These are phyloP conservation scores for Oreortyx pictus DNA, from an alignment of 2,797 vertebrate species.

Conservation along the genomic window DNA sequence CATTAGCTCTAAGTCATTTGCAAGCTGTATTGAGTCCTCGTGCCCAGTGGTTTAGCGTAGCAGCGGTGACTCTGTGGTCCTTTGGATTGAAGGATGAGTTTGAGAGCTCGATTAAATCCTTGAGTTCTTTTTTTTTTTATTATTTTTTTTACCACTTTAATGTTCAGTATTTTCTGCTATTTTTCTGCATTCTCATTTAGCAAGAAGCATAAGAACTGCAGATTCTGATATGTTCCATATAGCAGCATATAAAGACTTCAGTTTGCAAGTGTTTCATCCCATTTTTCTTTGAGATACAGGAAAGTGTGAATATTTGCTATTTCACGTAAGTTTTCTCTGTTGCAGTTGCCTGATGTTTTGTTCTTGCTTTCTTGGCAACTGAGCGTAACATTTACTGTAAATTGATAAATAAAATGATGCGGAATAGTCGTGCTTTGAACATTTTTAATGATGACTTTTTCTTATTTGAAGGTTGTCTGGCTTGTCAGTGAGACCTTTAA, in stretches of 20 bases:
- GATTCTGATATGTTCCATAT: background rate
- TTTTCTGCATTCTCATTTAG: background rate
- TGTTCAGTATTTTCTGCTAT: background rate
- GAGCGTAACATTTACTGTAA: background rate
- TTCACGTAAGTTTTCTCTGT: background rate
- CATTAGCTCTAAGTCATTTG: fast-evolving
- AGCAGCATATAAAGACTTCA: background rate
- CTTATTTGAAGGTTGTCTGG: conserved; percentile 87
- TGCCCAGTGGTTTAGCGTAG: background rate
- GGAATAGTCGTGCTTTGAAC: background rate
- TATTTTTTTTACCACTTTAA: background rate
- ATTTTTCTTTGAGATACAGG: background rate
- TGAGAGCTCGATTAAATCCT: background rate
- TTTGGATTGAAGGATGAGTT: background rate
- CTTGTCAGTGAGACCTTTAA: conserved; percentile 97
- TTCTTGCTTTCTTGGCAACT: background rate
- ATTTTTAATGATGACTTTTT: background rate
- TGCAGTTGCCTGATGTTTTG: background rate
- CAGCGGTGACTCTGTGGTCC: background rate
- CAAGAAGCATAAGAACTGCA: background rate
- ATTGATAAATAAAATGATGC: background rate
- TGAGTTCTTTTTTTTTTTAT: no score
- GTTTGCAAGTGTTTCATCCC: background rate
- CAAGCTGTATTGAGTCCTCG: background rate
- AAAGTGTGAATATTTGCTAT: no score